Percentiles rank a stretch among this genome's conserved stretches.
These are phyloP conservation scores for Ptyas mucosa DNA, from an alignment of 2,113 vertebrate genomes.

Conservation along the genomic window DNA sequence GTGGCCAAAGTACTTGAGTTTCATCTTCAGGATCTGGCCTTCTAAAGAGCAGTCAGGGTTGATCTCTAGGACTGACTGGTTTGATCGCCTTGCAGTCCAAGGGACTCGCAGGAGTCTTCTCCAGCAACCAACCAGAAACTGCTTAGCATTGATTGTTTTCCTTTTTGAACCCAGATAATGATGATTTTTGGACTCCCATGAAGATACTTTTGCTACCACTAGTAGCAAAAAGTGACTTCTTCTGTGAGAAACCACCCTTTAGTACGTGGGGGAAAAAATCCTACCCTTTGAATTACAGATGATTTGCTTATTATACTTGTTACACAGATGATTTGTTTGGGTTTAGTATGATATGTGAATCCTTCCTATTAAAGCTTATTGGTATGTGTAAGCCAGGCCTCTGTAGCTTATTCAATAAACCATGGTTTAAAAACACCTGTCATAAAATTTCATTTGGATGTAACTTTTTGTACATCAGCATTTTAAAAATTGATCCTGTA, in stretches of 20 bases:
- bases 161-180: neutral
- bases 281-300: neutral
- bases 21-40: too few relatives aligned
- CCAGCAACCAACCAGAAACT: too few relatives aligned
- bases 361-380: neutral
- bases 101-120: too few relatives aligned
- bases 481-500: neutral
- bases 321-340: too few relatives aligned
- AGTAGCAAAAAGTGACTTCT: neutral
- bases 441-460: neutral
- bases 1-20: too few relatives aligned
- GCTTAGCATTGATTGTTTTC: neutral
- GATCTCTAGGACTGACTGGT: too few relatives aligned
- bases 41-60: too few relatives aligned
- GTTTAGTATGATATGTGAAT: neutral
- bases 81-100: too few relatives aligned
- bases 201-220: neutral
- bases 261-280: neutral
- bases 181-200: neutral
- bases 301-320: too few relatives aligned
- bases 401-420: neutral
- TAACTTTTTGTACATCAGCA: neutral
- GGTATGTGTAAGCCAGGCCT: neutral
- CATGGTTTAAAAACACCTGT: neutral
- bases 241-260: neutral